Conservation (phyloP, 2,888 invertebrate species). For the Drosophila peninsularis region DNA sequence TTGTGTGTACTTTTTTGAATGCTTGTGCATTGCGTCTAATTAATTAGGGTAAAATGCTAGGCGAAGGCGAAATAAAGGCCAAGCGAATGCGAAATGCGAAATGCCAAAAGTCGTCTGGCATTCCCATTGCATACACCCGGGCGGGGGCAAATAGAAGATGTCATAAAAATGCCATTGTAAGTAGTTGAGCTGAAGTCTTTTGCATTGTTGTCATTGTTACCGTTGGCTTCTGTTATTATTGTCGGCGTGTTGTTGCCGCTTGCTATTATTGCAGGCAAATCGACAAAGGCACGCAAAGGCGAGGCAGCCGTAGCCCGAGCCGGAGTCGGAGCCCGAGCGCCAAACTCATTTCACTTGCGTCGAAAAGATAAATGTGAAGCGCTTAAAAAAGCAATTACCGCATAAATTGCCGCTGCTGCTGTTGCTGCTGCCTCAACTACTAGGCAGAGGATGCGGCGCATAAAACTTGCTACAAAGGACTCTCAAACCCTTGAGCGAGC, state of each 20-base stretch:
- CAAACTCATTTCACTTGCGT: constrained; percentile 75
- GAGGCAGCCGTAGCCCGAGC: not conserved
- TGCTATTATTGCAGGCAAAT: constrained; percentile 65
- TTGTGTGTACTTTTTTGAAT: constrained; percentile 39
- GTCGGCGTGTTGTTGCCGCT: constrained; percentile 27
- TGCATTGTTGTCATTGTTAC: constrained; percentile 69
- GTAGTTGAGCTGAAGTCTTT: constrained; percentile 62
- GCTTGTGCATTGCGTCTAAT: constrained; percentile 50
- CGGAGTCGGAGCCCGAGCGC: not conserved
- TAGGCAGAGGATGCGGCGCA: constrained; percentile 60
- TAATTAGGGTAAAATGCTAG: constrained; percentile 66
- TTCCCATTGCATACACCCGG: constrained; percentile 59
- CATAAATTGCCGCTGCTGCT: constrained; percentile 69
- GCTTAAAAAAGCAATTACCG: constrained; percentile 82
- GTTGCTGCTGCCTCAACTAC: constrained; percentile 40
- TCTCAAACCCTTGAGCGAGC: constrained; percentile 28
- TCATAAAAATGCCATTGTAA: constrained; percentile 80
- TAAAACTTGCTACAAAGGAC: constrained; percentile 72
- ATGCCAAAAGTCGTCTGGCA: constrained; percentile 44
- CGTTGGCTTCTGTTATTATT: constrained; percentile 42
- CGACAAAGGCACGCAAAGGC: constrained; percentile 66
- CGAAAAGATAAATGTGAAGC: constrained; percentile 81
- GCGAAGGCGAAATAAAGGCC: constrained; percentile 1
- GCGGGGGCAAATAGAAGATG: constrained; percentile 58
- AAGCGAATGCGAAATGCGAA: not conserved